phyloP scores from a whole-genome alignment of 2,113 vertebrate species.

The Myrmecobius fasciatus region DNA sequence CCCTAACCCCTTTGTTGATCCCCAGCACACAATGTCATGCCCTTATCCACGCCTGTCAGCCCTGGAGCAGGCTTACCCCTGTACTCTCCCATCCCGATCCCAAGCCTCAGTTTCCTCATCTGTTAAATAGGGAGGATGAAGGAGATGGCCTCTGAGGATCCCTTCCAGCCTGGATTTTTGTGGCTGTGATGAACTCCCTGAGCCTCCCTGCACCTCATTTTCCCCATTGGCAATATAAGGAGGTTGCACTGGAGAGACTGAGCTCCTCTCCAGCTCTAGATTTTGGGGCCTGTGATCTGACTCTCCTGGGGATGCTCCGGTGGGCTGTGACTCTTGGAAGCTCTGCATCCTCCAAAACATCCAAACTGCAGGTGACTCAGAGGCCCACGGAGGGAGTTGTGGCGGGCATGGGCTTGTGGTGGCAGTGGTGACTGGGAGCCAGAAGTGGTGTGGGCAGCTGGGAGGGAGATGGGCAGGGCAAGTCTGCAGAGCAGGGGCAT shows the following conservation, averaged over 20 bases:
- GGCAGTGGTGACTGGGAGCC: neutral
- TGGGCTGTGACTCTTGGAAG: neutral
- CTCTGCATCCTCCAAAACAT: neutral
- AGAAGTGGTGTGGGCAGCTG: neutral
- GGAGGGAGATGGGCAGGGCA: neutral
- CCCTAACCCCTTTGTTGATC: neutral
- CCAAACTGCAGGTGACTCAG: neutral
- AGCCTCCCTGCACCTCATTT: too few species aligned
- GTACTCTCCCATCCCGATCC: neutral
- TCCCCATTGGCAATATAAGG: neutral
- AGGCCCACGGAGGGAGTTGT: neutral
- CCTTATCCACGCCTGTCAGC: fast-evolving
- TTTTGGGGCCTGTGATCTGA: neutral
- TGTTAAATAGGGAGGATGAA: neutral
- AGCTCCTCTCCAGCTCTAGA: too few species aligned
- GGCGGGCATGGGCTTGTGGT: too few species aligned
- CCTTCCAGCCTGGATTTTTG: neutral
- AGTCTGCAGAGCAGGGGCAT: too few species aligned
- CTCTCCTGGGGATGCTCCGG: neutral
- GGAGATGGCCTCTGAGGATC: neutral
- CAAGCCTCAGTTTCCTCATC: neutral
- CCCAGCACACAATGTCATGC: neutral
- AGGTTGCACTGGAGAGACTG: neutral
- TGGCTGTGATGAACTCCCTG: neutral
- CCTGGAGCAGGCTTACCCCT: neutral